phyloP scores from a whole-genome alignment of 2,888 invertebrate species.

The Aporophyla nigra region DNA sequence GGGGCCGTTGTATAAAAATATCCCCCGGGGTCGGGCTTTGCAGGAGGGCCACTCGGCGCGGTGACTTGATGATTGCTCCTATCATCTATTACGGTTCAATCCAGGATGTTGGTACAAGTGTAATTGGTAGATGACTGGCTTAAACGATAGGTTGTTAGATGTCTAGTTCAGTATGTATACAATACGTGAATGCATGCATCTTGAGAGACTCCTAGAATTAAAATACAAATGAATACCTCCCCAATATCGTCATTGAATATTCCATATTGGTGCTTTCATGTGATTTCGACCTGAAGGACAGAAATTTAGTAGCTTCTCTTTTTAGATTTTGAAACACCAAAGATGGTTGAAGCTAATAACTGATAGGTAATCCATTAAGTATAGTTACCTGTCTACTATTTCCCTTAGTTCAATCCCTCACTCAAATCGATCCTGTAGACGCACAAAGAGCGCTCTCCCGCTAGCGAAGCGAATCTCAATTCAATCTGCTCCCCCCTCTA shows the following conservation, averaged over 20 bases:
- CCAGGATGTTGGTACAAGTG: neutral
- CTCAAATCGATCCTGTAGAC: constrained; percentile 45
- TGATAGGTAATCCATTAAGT: neutral
- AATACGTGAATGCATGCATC: no score
- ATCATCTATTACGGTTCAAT: constrained; percentile 19
- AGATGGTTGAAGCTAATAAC: neutral
- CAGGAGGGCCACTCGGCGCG: constrained; percentile 19
- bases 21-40: constrained; percentile 39
- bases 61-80: constrained; percentile 25
- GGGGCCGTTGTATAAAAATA: constrained; percentile 79
- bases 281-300: constrained; percentile 2
- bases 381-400: neutral
- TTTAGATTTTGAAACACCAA: neutral
- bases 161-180: neutral
- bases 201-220: neutral
- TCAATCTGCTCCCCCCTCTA: constrained; percentile 60
- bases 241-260: neutral
- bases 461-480: constrained; percentile 56
- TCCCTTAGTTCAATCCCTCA: constrained; percentile 19
- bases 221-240: neutral
- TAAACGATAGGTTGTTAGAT: neutral
- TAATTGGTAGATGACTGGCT: neutral
- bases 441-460: constrained; percentile 51
- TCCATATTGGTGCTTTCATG: neutral
- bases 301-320: neutral